Base-by-base conservation (phyloP, 2,888 invertebrate genomes). In the Thymelicus lineola region DNA sequence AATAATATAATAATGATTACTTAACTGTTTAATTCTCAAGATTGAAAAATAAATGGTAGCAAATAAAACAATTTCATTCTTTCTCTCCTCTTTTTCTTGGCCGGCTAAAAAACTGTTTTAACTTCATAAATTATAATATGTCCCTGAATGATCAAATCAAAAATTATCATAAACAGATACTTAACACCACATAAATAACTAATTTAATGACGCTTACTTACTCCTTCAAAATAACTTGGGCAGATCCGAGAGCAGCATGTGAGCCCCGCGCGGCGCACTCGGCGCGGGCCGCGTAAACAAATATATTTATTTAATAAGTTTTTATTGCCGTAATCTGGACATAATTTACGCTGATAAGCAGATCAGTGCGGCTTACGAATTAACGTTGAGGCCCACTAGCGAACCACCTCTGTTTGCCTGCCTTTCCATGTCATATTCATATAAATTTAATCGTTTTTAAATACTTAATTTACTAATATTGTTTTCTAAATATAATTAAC, bases 281-380 rank as follows among this genome's bases (percentile, higher is more conserved):
- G 70, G 50, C 66, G 58, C 67, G 67, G 55, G 80, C 74, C 79
- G 78, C 80, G 84, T 90, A 90, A 91, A 91, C 91, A 91, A 91
- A 92, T 90, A 91, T 90, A 91, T 90, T 83, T 81, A 90, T 91
- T 91, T 91, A 91, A 91, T 91, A 92, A 88, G 84, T 88, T 90
- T 92, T 91, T 92, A 92, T 91, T 86, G 86, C 86, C 76, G 72
- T 92, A 91, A 92, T 87, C 92, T 84, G 86, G 81, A 86, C 90
- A 91, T 92, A 90, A 90, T 85, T 91, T 90, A 92, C 86, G 83
- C 77, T 86, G 87, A 87, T 92, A 91, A 91, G 86, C 83, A 89
- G 92, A 88, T 91, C 90, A 89, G 82, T 78, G 80, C 73, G 77
- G 63, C 69, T 63, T 69, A 69, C 48, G 55, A 55, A 58, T 48